A percentile compares a stretch with the other conserved stretches of the same genome.
Conservation (phyloP, 1,140 invertebrate genomes). For the Euura saliciscinereae region DNA sequence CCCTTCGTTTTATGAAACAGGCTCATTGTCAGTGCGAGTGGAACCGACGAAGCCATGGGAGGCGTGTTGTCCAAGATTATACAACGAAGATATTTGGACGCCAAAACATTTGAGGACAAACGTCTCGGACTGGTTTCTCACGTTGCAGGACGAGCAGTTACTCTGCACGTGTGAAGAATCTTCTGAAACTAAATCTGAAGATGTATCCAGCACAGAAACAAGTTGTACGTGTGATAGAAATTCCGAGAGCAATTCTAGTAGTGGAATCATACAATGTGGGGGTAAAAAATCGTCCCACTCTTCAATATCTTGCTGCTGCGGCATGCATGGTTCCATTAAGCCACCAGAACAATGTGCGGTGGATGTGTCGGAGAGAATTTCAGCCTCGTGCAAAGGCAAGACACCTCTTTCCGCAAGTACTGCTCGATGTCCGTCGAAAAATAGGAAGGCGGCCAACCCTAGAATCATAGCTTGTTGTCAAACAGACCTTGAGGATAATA, state of each 20-base stretch:
- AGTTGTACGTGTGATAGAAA: neutral
- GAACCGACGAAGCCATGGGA: neutral
- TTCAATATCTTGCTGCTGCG: neutral
- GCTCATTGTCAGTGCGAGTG: neutral
- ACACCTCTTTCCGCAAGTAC: too few relatives aligned
- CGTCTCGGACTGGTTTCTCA: neutral
- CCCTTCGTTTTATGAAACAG: neutral
- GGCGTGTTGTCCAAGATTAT: neutral
- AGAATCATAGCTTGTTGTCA: too few relatives aligned
- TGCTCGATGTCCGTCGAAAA: too few relatives aligned
- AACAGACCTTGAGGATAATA: too few relatives aligned
- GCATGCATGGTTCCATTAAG: too few relatives aligned
- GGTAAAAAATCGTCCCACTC: neutral
- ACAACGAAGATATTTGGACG: slow-evolving; percentile 1
- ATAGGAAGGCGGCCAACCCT: too few relatives aligned
- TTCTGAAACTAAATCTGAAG: neutral
- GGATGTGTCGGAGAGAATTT: too few relatives aligned
- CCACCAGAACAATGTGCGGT: too few relatives aligned
- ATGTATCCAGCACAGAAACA: neutral
- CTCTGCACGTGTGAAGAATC: neutral
- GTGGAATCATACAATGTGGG: neutral
- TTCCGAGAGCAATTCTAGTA: neutral
- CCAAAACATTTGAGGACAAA: neutral
- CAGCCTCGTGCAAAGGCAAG: too few relatives aligned
- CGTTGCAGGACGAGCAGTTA: neutral